A percentile compares a stretch with the other conserved stretches of the same genome.
Conservation (phyloP, 2,113 vertebrate species). For the Vanacampus margaritifer region DNA sequence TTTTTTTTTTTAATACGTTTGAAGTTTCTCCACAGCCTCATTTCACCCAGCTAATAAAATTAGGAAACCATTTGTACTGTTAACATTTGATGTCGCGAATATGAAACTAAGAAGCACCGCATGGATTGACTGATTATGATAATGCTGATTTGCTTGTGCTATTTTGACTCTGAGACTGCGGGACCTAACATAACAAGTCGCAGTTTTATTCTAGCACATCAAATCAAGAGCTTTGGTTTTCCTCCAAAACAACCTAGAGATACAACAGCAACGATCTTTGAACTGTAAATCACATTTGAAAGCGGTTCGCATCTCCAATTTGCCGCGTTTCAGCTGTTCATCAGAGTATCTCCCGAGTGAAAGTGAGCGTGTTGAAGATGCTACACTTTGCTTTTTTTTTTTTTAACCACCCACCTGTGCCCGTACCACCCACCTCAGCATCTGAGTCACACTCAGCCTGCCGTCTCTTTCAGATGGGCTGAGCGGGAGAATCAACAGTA, state of each 20-base stretch:
- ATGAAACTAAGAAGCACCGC: conserved; percentile 60
- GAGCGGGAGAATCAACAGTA: conserved; percentile 66
- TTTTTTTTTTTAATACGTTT: conserved; percentile 20
- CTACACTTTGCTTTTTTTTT: conserved; percentile 75
- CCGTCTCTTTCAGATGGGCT: conserved; percentile 65
- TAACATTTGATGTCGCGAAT: conserved; percentile 59
- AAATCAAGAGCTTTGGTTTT: conserved; percentile 67
- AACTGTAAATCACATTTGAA: conserved; percentile 71
- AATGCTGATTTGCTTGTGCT: conserved; percentile 65
- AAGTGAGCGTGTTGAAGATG: conserved; percentile 65
- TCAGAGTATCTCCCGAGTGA: conserved; percentile 68
- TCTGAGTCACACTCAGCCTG: conserved; percentile 71
- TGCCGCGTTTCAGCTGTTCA: conserved; percentile 67
- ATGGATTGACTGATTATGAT: conserved; percentile 68
- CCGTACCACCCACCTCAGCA: conserved; percentile 74
- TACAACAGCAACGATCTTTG: conserved; percentile 60
- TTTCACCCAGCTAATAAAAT: conserved; percentile 50
- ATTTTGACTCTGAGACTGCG: conserved; percentile 61
- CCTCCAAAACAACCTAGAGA: conserved; percentile 69
- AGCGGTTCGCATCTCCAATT: conserved; percentile 66
- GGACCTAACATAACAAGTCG: conserved; percentile 55
- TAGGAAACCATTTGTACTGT: conserved; percentile 40
- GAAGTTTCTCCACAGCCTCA: conserved; percentile 27
- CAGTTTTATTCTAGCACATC: conserved; percentile 61
- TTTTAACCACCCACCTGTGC: conserved; percentile 77